These are phyloP conservation scores for Drosophila subquinaria DNA, from an alignment of 2,888 invertebrate species.

Conservation along the genomic window DNA sequence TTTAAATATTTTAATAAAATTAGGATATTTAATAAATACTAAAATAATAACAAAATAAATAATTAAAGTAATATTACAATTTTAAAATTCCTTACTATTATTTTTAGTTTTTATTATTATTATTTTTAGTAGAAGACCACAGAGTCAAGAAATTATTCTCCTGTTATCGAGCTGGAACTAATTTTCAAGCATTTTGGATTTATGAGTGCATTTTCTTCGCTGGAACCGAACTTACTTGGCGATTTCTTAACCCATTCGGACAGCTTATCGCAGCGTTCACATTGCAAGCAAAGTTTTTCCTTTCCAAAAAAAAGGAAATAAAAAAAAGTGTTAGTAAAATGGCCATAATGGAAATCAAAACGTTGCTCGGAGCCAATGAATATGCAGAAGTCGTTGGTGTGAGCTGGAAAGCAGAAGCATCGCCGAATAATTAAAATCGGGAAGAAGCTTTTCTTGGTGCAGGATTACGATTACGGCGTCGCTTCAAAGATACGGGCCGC, in stretches of 20 bases:
- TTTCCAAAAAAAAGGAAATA: constrained; percentile 8
- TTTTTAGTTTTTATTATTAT: no score
- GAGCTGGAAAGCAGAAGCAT: constrained; percentile 15
- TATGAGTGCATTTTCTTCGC: constrained; percentile 36
- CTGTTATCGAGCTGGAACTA: neutral
- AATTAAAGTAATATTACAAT: no score
- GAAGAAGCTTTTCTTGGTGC: constrained; percentile 35
- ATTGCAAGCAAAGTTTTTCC: constrained; percentile 59
- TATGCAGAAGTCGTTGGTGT: constrained; percentile 43
- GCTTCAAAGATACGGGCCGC: constrained; percentile 61
- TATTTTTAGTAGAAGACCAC: no score
- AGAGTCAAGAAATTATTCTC: neutral
- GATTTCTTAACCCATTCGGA: constrained; percentile 42
- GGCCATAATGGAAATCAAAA: constrained; percentile 72
- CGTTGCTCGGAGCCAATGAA: constrained; percentile 37
- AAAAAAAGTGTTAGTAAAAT: constrained; percentile 30
- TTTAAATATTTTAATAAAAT: no score
- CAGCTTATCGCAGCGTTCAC: constrained; percentile 61
- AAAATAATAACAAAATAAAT: neutral
- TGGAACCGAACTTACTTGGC: constrained; percentile 22
- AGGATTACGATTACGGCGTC: constrained; percentile 46
- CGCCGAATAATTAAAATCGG: constrained; percentile 81
- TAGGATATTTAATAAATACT: no score
- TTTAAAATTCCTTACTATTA: no score
- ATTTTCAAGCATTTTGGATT: constrained; percentile 23